Evolutionary conservation across 2,888 invertebrate genomes (phyloP).

Genomic region (Amphipyra berbera): DNA sequence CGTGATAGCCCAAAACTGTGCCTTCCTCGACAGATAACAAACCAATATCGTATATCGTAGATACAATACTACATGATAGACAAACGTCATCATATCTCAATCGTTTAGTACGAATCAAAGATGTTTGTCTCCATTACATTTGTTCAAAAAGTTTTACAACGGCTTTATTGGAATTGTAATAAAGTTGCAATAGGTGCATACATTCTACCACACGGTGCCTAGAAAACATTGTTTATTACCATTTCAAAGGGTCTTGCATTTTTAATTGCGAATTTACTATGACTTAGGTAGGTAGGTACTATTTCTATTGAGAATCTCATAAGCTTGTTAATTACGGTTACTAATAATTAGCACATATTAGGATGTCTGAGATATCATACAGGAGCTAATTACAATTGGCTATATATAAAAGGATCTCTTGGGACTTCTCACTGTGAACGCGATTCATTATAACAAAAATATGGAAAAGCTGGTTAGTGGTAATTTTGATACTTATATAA

Average conservation of each 20-base stretch:
- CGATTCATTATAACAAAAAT: slow-evolving; percentile 2
- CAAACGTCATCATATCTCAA: slow-evolving; percentile 45
- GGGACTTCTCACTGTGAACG: background rate
- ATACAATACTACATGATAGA: slow-evolving; percentile 40
- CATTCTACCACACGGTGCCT: no score
- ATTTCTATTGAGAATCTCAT: slow-evolving; percentile 18
- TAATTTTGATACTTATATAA: background rate
- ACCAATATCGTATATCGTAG: slow-evolving; percentile 48
- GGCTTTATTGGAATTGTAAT: background rate
- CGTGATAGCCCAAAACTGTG: slow-evolving; percentile 42
- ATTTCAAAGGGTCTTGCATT: background rate
- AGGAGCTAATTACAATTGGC: slow-evolving; percentile 40
- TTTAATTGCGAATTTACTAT: background rate
- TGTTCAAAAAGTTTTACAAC: background rate
- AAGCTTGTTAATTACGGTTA: slow-evolving; percentile 42
- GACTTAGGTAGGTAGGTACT: slow-evolving; percentile 1
- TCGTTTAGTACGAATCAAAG: slow-evolving; percentile 14
- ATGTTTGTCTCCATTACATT: slow-evolving; percentile 12
- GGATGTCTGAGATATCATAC: slow-evolving; percentile 25
- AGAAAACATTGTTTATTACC: no score
- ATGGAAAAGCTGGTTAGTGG: slow-evolving; percentile 48
- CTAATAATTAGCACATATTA: slow-evolving; percentile 36
- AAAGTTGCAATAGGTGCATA: no score
- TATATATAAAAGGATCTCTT: slow-evolving; percentile 34
- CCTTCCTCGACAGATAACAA: slow-evolving; percentile 62